Conservation (phyloP, 2,888 invertebrate species). For the Coleophora deauratella region DNA sequence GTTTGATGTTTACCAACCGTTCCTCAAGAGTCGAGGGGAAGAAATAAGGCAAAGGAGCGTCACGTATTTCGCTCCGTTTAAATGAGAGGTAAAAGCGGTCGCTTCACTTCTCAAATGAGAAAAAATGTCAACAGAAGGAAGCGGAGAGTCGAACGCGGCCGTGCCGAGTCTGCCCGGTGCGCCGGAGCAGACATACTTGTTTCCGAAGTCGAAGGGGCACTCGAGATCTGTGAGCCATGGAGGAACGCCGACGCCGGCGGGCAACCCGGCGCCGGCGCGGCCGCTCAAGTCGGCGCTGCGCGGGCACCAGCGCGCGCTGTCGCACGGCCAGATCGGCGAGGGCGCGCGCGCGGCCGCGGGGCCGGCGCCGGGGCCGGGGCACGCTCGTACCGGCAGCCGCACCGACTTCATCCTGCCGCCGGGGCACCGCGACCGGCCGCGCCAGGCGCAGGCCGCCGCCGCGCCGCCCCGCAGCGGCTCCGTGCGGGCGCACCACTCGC, state of each 20-base stretch:
- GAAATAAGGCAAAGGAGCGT: slow-evolving; percentile 32
- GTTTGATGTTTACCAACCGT: slow-evolving; percentile 46
- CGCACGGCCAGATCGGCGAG: slow-evolving; percentile 90
- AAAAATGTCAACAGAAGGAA: slow-evolving; percentile 80
- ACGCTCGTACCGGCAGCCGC: slow-evolving; percentile 87
- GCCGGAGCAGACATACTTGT: slow-evolving; percentile 69
- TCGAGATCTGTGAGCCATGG: slow-evolving; percentile 91
- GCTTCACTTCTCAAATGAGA: slow-evolving; percentile 72
- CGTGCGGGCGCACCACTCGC: slow-evolving; percentile 77
- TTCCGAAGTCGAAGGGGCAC: slow-evolving; percentile 77
- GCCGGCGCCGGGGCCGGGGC: slow-evolving; percentile 71
- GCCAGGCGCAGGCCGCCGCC: slow-evolving; percentile 41
- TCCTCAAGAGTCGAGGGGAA: slow-evolving; percentile 29
- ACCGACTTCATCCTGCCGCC: slow-evolving; percentile 93
- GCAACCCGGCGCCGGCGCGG: slow-evolving; percentile 64
- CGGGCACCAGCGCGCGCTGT: slow-evolving; percentile 88
- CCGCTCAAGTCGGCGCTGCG: slow-evolving; percentile 83
- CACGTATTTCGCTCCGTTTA: slow-evolving; percentile 41
- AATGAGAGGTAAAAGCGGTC: slow-evolving; percentile 58
- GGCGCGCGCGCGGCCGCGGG: slow-evolving; percentile 45
- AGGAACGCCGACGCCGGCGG: slow-evolving; percentile 72
- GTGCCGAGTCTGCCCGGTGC: slow-evolving; percentile 66
- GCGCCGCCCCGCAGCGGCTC: slow-evolving; percentile 63
- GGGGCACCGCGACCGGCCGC: slow-evolving; percentile 82
- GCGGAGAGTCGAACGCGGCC: slow-evolving; percentile 72